These are phyloP conservation scores for Lanistes nyassanus DNA, from an alignment of 1,140 invertebrate genomes.

Conservation along the genomic window DNA sequence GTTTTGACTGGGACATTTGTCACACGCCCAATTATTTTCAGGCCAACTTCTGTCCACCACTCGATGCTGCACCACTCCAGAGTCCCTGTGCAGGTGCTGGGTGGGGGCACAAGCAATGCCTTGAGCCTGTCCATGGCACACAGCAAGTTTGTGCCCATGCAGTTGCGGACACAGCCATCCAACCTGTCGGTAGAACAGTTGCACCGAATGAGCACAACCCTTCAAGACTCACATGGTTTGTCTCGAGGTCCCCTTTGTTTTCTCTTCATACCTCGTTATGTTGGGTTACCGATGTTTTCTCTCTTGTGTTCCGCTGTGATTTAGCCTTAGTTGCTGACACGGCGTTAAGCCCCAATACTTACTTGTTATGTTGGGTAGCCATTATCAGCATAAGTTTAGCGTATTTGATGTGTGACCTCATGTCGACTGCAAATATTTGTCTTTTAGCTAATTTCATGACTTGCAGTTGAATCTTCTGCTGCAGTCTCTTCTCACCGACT, in stretches of 20 bases:
- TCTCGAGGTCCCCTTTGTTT: background rate
- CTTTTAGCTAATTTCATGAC: background rate
- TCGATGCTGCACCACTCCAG: constrained; percentile 26
- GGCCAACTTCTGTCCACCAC: constrained; percentile 26
- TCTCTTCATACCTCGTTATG: background rate
- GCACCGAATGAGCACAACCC: constrained; percentile 46
- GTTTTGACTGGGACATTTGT: no score
- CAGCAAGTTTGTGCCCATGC: constrained; percentile 50
- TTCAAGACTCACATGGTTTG: constrained; percentile 37
- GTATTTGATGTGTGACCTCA: background rate
- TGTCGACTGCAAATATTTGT: background rate
- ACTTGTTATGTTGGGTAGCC: background rate
- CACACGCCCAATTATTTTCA: constrained; percentile 14
- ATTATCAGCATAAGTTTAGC: background rate
- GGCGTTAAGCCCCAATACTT: no score
- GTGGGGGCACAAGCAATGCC: constrained; percentile 10
- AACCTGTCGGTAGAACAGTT: constrained; percentile 42
- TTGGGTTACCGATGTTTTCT: no score
- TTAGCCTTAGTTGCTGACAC: no score
- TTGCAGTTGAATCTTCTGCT: constrained; percentile 6
- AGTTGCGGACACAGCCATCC: constrained; percentile 48
- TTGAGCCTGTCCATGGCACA: constrained; percentile 23
- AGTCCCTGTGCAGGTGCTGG: constrained; percentile 29
- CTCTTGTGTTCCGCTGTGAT: no score
- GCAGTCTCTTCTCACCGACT: constrained; percentile 36